Evolutionary conservation across 1,140 invertebrate species (phyloP).

Genomic region (Microplitis mediator): DNA sequence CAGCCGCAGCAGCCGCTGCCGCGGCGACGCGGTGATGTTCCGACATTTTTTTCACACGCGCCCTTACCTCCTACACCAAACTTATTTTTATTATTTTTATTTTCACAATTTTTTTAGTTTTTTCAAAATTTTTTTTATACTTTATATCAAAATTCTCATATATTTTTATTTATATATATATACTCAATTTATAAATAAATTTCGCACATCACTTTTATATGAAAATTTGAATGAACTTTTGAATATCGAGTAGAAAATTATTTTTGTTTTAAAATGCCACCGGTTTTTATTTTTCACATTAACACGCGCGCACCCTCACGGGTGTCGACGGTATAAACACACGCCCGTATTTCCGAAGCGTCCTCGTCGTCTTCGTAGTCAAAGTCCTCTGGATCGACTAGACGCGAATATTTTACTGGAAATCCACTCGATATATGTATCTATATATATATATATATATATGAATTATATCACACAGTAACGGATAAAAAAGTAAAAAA

Average conservation of each 20-base stretch:
- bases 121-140: too few species aligned
- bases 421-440: too few species aligned
- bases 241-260: too few species aligned
- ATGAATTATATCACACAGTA: too few species aligned
- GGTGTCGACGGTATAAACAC: slow-evolving; percentile 28
- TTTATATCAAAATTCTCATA: too few species aligned
- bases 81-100: slow-evolving; percentile 20
- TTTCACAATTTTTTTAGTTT: not conserved
- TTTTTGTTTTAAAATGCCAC: not conserved
- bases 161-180: too few species aligned
- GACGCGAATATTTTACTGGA: too few species aligned
- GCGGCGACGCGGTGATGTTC: slow-evolving; percentile 60
- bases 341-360: slow-evolving; percentile 13
- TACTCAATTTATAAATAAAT: too few species aligned
- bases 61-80: slow-evolving; percentile 30
- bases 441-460: too few species aligned
- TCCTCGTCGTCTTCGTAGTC: slow-evolving; percentile 27
- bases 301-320: slow-evolving; percentile 58
- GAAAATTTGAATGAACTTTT: too few species aligned
- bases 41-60: slow-evolving; percentile 49
- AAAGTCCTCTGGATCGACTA: slow-evolving; percentile 10
- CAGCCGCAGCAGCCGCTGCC: slow-evolving; percentile 4
- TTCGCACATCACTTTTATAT: too few species aligned
- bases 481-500: too few species aligned
- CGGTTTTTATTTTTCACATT: slow-evolving; percentile 26